A percentile compares a stretch with the other conserved stretches of the same genome.
phyloP scores from a whole-genome alignment of 1,140 invertebrate species.

The Cheumatopsyche charites region DNA sequence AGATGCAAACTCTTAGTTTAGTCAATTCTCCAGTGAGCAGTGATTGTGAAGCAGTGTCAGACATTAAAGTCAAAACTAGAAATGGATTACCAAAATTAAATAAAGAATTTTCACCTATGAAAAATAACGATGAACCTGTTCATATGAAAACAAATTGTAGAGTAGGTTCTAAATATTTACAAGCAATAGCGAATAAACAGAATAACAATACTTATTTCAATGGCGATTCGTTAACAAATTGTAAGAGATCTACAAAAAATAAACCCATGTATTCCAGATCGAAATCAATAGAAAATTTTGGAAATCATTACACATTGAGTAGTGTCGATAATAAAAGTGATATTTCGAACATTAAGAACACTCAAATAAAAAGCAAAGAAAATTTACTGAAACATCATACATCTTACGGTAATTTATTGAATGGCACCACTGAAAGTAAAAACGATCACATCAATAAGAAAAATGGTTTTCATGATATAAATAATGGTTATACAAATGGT shows the following conservation, averaged over 20 bases:
- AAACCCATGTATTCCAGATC: constrained; percentile 54
- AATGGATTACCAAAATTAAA: constrained; percentile 17
- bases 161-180: constrained; percentile 59
- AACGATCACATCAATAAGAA: constrained; percentile 49
- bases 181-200: constrained; percentile 54
- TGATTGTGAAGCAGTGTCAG: constrained; percentile 32
- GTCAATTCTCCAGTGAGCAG: constrained; percentile 34
- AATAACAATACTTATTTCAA: constrained; percentile 54
- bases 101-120: neutral
- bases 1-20: constrained; percentile 32
- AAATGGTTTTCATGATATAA: constrained; percentile 55
- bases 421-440: constrained; percentile 55
- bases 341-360: constrained; percentile 45
- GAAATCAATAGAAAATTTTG: constrained; percentile 59
- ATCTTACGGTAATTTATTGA: constrained; percentile 58
- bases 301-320: constrained; percentile 7
- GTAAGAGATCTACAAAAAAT: constrained; percentile 51
- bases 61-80: constrained; percentile 9
- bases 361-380: constrained; percentile 50
- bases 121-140: constrained; percentile 17
- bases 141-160: constrained; percentile 54
- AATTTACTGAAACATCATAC: constrained; percentile 57
- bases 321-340: neutral
- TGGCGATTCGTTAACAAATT: constrained; percentile 53
- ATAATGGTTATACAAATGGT: constrained; percentile 56